Evolutionary conservation across 1,140 invertebrate genomes (phyloP).

Genomic region (Meteorus sp.): DNA sequence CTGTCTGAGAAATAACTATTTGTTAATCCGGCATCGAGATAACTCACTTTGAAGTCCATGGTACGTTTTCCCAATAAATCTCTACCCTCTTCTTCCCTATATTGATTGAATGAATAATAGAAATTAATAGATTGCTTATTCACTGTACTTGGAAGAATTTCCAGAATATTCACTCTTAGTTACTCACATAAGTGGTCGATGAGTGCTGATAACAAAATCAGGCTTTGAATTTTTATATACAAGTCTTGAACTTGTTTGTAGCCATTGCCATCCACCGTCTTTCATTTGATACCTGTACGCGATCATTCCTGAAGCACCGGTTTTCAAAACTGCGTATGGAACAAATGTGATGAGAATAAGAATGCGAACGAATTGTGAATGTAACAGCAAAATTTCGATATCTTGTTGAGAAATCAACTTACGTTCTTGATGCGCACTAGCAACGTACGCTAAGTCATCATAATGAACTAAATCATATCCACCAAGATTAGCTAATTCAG

Average conservation of each 20-base stretch:
- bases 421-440: slow-evolving; percentile 99
- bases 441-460: slow-evolving; percentile 94
- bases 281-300: slow-evolving; percentile 95
- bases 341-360: no score
- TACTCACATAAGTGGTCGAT: slow-evolving; percentile 93
- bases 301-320: slow-evolving; percentile 96
- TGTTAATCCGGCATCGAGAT: slow-evolving; percentile 88
- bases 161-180: background rate
- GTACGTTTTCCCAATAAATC: slow-evolving; percentile 95
- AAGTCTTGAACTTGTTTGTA: slow-evolving; percentile 94
- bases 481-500: slow-evolving; percentile 87
- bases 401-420: slow-evolving; percentile 62
- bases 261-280: slow-evolving; percentile 94
- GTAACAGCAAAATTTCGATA: background rate
- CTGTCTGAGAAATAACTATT: slow-evolving; percentile 87
- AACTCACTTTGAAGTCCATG: slow-evolving; percentile 99
- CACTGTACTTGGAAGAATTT: background rate
- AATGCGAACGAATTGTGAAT: no score
- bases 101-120: slow-evolving; percentile 38
- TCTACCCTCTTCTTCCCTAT: slow-evolving; percentile 95
- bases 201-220: slow-evolving; percentile 97
- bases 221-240: slow-evolving; percentile 99
- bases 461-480: slow-evolving; percentile 97
- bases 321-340: slow-evolving; percentile 87
- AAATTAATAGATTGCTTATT: background rate